Evolutionary conservation across 1,140 invertebrate species (phyloP), one percentile per base, ranked within the genome.

Genomic region (Drosophila aff.): DNA sequence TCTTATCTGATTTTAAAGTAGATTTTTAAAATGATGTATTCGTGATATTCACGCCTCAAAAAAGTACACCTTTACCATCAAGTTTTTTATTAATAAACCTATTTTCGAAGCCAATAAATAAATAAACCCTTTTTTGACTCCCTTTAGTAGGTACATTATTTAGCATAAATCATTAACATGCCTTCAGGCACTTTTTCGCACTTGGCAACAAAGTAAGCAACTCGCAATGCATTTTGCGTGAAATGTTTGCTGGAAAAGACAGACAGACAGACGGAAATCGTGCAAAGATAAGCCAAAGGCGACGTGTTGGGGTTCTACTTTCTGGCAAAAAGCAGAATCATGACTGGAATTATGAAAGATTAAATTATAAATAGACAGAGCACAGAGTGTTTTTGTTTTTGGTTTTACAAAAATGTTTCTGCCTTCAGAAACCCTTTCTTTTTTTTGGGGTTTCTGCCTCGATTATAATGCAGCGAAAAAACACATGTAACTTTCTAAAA

Each of bases 401-500:
- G 4, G 4, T 52, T 52, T 10, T 23, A 38, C 7, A 40, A 73
- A 79, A 73, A 55, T 68, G 11, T 31, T 79, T 78, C 61, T 83
- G 64, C 67, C 65, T 62, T 57, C 15, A 40, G 15, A 38, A 38
- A 50, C 33, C 41, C 47, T 59, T 67, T 76, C 26, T 67, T 44
- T 66, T 73, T 59, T 72, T 44, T 44, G 58, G 40, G 43, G 58
- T 78, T 82, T 78, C 60, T 63, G 63, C 43, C 63, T 67, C 21
- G 68, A 52, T 82, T 68, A 65, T 69, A 83, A 80, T 89, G 84
- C 84, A 87, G 80, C 61, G 57, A 71, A 79, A 80, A 81, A 85
- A 89, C 74, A 84, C 69, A 77, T 84, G 74, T 89, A 81, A 84
- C 84, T 89, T 89, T 89, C 84, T 89, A 89, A 89, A 89, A 89